Percentiles rank a stretch among this genome's conserved stretches.
These are phyloP conservation scores for Reticulitermes lucifugus DNA, from an alignment of 2,888 invertebrate genomes.

Conservation along the genomic window DNA sequence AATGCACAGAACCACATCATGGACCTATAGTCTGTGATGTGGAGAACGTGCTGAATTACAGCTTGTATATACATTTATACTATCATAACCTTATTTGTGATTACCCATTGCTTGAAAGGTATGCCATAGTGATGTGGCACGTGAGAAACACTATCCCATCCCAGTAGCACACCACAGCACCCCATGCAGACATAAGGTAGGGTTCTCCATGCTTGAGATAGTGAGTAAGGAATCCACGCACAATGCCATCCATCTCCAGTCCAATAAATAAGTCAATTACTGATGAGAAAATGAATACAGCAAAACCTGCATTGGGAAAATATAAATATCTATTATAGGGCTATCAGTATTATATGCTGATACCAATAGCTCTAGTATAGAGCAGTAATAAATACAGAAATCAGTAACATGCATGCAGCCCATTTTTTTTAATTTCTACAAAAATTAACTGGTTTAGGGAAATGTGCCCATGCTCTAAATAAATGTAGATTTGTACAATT, in stretches of 20 bases:
- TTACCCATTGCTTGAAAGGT: slow-evolving; percentile 30
- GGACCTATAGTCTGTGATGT: no score
- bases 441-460: no score
- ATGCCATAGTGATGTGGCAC: slow-evolving; percentile 22
- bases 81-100: background rate
- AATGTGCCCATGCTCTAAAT: no score
- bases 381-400: no score
- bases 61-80: background rate
- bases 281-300: slow-evolving; percentile 8
- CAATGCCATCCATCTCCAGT: slow-evolving; percentile 18
- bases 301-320: slow-evolving; percentile 17
- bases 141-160: slow-evolving; percentile 11
- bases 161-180: slow-evolving; percentile 26
- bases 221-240: slow-evolving; percentile 2
- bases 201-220: slow-evolving; percentile 37
- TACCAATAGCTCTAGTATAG: no score
- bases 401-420: no score
- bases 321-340: no score
- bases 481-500: no score
- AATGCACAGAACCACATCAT: no score
- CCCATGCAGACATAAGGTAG: slow-evolving; percentile 28
- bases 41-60: no score
- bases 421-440: no score
- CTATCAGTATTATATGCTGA: no score
- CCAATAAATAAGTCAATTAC: slow-evolving; percentile 20